Conservation (phyloP, 37 sponge, comb jelly and placozoan species). For the Chondrosia reniformis region DNA sequence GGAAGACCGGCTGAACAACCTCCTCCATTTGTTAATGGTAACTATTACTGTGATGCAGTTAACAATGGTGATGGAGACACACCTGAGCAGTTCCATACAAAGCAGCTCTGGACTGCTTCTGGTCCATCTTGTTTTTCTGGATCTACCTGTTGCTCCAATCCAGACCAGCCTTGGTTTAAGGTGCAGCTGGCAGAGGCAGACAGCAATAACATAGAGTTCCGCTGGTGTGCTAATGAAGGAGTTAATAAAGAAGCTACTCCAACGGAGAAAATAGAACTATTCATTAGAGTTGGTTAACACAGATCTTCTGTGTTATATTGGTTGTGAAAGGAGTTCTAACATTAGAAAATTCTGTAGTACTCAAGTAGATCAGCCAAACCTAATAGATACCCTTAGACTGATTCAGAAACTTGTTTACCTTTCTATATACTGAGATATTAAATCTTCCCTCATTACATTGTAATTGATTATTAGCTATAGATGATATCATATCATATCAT, state of each 20-base stretch:
- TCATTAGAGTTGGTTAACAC: conserved; percentile 5
- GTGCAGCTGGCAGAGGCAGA: conserved; percentile 1
- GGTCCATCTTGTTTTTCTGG: conserved; percentile 9
- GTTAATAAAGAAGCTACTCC: background rate
- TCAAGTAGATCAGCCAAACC: too few species aligned
- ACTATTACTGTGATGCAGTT: conserved; percentile 18
- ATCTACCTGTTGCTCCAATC: conserved; percentile 22
- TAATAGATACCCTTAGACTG: too few species aligned
- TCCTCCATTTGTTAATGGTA: background rate
- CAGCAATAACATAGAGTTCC: conserved; percentile 3
- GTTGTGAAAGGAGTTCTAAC: too few species aligned
- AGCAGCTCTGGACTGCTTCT: conserved; percentile 10
- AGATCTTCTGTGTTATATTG: too few species aligned
- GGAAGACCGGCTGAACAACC: too few species aligned
- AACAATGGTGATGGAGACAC: background rate
- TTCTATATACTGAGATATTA: too few species aligned
- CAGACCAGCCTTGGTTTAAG: conserved; percentile 26
- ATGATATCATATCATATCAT: too few species aligned
- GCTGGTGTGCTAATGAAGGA: background rate
- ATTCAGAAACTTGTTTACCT: too few species aligned
- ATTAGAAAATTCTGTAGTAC: too few species aligned
- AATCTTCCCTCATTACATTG: too few species aligned
- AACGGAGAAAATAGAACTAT: background rate
- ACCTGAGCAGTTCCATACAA: background rate
- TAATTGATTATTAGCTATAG: too few species aligned